A percentile compares a stretch with the other conserved stretches of the same genome.
These are phyloP conservation scores for Chaitophorus viminalis DNA, from an alignment of 2,888 invertebrate species.

Conservation along the genomic window DNA sequence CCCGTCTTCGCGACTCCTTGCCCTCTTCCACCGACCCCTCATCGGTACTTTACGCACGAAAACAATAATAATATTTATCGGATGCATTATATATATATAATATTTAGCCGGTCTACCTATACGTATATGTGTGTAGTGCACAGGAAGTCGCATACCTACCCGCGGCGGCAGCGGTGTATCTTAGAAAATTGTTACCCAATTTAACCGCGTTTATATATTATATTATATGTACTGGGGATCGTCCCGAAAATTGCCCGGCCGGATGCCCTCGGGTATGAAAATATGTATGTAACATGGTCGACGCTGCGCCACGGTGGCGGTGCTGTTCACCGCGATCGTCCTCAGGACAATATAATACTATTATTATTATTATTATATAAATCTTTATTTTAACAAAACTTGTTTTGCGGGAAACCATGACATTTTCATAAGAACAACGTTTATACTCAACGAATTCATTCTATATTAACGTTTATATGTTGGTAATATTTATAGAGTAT, in stretches of 20 bases:
- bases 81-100: slow-evolving; percentile 10
- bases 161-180: background rate
- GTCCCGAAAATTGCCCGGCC: slow-evolving; percentile 18
- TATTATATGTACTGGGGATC: too few relatives aligned
- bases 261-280: slow-evolving; percentile 26
- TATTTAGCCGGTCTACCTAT: background rate
- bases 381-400: too few relatives aligned
- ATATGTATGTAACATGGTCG: background rate
- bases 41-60: background rate
- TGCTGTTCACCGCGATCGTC: background rate
- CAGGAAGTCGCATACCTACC: slow-evolving; percentile 5
- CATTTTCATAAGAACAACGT: too few relatives aligned
- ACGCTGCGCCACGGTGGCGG: too few relatives aligned
- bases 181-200: background rate
- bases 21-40: background rate
- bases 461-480: too few relatives aligned
- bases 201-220: background rate
- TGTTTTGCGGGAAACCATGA: too few relatives aligned
- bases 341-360: background rate
- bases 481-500: too few relatives aligned
- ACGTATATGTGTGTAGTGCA: background rate
- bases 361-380: too few relatives aligned
- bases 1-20: background rate
- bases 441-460: too few relatives aligned
- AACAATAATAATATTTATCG: slow-evolving; percentile 48